Percentiles rank a stretch among this genome's conserved stretches.
phyloP scores from a whole-genome alignment of 2,113 vertebrate species.

The Notechis scutatus region DNA sequence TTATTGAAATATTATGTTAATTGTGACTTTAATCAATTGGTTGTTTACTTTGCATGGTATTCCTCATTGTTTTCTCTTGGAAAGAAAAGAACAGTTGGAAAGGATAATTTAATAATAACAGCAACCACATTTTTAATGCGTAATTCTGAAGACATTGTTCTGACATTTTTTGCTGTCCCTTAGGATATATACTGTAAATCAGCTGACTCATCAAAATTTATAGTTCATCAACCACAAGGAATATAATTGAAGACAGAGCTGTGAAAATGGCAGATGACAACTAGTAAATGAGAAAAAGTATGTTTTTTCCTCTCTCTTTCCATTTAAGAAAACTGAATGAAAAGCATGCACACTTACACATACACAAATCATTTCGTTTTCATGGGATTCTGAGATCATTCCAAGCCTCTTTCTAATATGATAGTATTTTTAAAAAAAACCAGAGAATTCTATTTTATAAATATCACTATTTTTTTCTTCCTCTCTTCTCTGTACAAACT shows the following conservation, averaged over 20 bases:
- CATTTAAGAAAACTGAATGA: not conserved
- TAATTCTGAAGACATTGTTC: not conserved
- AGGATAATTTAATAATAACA: not conserved
- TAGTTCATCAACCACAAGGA: not conserved
- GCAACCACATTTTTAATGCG: not conserved
- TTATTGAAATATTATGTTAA: not conserved
- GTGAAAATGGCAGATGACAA: not conserved
- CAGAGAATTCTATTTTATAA: constrained; percentile 17
- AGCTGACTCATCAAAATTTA: not conserved
- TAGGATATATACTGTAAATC: not conserved
- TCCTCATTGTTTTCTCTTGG: not conserved
- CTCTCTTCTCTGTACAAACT: not conserved
- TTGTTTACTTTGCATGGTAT: not conserved
- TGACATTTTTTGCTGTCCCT: not conserved
- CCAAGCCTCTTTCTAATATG: not conserved
- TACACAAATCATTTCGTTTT: not conserved
- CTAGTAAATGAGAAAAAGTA: not conserved
- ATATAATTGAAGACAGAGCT: not conserved
- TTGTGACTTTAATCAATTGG: not conserved
- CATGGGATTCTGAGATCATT: not conserved
- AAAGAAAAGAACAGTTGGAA: not conserved
- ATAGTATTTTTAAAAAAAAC: not conserved
- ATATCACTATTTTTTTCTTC: not conserved
- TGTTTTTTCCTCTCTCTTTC: not conserved
- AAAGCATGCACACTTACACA: not conserved